A percentile compares a stretch with the other conserved stretches of the same genome.
phyloP scores from a whole-genome alignment of 1,140 invertebrate genomes.

The Drosophila sp. region DNA sequence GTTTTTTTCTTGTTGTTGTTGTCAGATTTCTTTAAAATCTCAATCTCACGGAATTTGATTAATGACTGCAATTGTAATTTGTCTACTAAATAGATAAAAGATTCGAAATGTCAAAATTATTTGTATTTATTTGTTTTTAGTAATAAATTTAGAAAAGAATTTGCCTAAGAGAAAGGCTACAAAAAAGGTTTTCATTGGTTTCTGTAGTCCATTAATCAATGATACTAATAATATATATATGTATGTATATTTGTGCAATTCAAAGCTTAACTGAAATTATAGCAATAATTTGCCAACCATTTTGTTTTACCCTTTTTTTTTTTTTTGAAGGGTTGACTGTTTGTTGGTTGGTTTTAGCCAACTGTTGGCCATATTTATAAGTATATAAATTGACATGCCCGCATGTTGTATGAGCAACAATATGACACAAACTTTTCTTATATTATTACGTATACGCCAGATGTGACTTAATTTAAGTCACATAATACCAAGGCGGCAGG shows the following conservation, averaged over 20 bases:
- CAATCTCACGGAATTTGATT: too few relatives aligned
- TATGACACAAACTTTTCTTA: not conserved
- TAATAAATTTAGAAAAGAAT: too few relatives aligned
- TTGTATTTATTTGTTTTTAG: not conserved
- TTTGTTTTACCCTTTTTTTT: not conserved
- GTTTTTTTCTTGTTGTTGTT: too few relatives aligned
- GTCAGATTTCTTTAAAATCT: too few relatives aligned
- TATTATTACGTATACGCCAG: slow-evolving; percentile 41
- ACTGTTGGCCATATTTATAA: not conserved
- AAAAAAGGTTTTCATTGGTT: too few relatives aligned
- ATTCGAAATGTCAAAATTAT: not conserved
- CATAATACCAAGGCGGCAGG: not conserved
- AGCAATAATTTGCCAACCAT: not conserved
- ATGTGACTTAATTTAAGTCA: slow-evolving; percentile 27
- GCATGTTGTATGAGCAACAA: slow-evolving; percentile 1
- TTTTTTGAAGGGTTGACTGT: too few relatives aligned
- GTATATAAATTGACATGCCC: not conserved
- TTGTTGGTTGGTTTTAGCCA: not conserved
- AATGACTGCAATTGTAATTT: not conserved
- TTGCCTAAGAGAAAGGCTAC: too few relatives aligned
- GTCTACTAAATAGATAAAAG: not conserved
- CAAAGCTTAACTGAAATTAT: not conserved
- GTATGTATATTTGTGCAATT: not conserved
- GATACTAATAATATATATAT: too few relatives aligned
- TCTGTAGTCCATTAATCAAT: too few relatives aligned